A percentile compares a stretch with the other conserved stretches of the same genome.
phyloP scores from a whole-genome alignment of 2,797 vertebrate species.

The Coregonus suidteri region DNA sequence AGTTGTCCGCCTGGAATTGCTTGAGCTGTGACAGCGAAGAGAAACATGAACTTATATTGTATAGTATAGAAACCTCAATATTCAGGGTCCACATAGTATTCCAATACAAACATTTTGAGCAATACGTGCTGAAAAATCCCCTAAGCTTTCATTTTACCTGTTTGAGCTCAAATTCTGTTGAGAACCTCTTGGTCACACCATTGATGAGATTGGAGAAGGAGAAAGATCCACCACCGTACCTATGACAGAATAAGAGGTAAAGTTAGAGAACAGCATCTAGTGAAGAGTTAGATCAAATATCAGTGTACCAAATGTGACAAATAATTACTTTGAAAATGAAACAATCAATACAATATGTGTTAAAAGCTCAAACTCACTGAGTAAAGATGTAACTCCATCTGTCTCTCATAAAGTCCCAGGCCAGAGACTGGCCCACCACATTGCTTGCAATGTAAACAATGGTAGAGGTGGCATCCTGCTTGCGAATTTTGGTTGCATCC shows the following conservation, averaged over 20 bases:
- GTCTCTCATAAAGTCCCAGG: conserved; percentile 87
- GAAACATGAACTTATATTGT: neutral
- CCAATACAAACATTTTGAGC: neutral
- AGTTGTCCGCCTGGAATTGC: conserved; percentile 81
- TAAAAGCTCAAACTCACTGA: conserved; percentile 78
- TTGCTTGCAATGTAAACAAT: conserved; percentile 86
- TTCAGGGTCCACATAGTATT: neutral
- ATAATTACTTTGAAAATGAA: neutral
- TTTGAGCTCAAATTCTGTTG: conserved; percentile 80
- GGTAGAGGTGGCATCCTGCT: conserved; percentile 87
- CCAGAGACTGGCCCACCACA: conserved; percentile 83
- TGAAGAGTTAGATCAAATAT: neutral
- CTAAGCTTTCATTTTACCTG: conserved; percentile 76
- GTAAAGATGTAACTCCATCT: conserved; percentile 82
- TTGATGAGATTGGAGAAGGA: conserved; percentile 89
- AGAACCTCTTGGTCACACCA: conserved; percentile 82
- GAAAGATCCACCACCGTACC: conserved; percentile 91
- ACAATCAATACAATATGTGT: neutral
- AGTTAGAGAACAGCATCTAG: neutral
- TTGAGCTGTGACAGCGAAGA: conserved; percentile 72
- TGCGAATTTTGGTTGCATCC: conserved; percentile 76
- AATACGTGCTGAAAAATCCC: neutral
- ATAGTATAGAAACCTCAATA: neutral
- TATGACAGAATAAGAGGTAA: conserved; percentile 47
- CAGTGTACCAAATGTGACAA: neutral